phyloP scores from a whole-genome alignment of 2,888 invertebrate genomes.

The Caenorhabditis panamensis region DNA sequence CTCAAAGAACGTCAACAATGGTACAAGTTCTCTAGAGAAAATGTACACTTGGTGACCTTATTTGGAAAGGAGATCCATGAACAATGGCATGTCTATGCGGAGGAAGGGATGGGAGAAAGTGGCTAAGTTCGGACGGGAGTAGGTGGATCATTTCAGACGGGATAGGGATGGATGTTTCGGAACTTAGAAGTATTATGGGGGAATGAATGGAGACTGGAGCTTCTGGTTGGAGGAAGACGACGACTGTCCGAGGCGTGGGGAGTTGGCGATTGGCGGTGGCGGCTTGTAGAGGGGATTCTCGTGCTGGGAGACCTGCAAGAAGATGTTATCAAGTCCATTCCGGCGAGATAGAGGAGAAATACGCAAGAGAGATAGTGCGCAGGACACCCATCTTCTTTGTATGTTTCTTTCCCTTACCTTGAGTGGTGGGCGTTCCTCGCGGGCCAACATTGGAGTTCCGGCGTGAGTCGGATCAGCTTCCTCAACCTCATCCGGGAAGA shows the following conservation, averaged over 20 bases:
- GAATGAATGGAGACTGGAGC: conserved; percentile 96
- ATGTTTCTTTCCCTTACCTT: conserved; percentile 63
- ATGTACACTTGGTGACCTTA: conserved; percentile 10
- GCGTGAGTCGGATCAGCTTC: conserved; percentile 84
- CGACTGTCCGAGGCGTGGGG: conserved; percentile 65
- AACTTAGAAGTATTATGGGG: conserved; percentile 87
- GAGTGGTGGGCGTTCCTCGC: conserved; percentile 94
- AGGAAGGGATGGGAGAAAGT: conserved; percentile 10
- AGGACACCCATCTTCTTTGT: not conserved
- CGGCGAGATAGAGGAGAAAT: not conserved
- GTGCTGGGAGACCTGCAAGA: conserved; percentile 72
- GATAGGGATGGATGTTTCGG: not conserved
- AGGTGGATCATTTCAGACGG: conserved; percentile 22
- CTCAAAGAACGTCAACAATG: conserved; percentile 31
- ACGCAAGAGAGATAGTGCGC: not conserved
- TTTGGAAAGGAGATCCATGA: conserved; percentile 47
- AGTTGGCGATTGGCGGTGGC: conserved; percentile 88
- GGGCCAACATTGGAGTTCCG: conserved; percentile 93
- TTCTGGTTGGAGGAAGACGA: conserved; percentile 88
- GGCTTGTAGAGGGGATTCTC: conserved; percentile 90
- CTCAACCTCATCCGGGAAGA: conserved; percentile 93
- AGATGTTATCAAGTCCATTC: conserved; percentile 54
- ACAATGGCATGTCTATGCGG: conserved; percentile 45
- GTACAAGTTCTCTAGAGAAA: not conserved
- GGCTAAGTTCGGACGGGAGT: conserved; percentile 43